Base-by-base conservation (phyloP, 2,113 vertebrate species). In the Cephalopholis sonnerati region DNA sequence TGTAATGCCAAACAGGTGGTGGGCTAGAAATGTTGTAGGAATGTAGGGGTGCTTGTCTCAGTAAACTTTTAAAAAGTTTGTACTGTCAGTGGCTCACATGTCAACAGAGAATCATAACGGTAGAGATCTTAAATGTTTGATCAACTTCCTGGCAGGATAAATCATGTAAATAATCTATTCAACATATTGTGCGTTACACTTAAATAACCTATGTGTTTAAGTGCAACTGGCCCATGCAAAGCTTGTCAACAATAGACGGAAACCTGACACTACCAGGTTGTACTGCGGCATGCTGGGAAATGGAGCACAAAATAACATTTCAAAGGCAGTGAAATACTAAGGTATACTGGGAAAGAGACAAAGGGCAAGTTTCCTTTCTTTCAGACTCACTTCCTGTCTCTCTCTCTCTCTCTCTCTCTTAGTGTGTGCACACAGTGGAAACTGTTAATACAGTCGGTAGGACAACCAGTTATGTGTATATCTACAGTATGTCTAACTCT, bases 221-320 rank as follows among this genome's bases (percentile, higher is more conserved):
- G 55, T 1, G 22, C 63, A 84, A 73, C 66, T 61, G 46, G 65
- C 39, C 32, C 9, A 16, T 64, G 85, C 79, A 86, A 65, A 79
- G 65, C 76, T 32, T 54, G 65, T 90, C 88, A 91, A 95, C 95
- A 96, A 95, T 95, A 55, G 81, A 80, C 93, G 95, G 95, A 95
- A 95, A 89, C 93, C 81, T 69, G 86, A 48, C 22, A 7, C 68
- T 82, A 87, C 75, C 78, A 79, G 78, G 74, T 79, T 74, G 27
- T 64, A 78, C 78, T 55, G 79, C 48, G 74, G 75, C 88, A 89
- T 89, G 81, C 24, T 85, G 89, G 88, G 91, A 94, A 91, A 77
- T 25, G 48, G 74, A 81, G 82, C 82, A 76, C 79, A 86, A 88
- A 91, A 91, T 84, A 93, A 80, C 90, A 84, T 91, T 85, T 92